Base-by-base conservation (phyloP, 2,113 vertebrate species). In the Cygnus buccinator region DNA sequence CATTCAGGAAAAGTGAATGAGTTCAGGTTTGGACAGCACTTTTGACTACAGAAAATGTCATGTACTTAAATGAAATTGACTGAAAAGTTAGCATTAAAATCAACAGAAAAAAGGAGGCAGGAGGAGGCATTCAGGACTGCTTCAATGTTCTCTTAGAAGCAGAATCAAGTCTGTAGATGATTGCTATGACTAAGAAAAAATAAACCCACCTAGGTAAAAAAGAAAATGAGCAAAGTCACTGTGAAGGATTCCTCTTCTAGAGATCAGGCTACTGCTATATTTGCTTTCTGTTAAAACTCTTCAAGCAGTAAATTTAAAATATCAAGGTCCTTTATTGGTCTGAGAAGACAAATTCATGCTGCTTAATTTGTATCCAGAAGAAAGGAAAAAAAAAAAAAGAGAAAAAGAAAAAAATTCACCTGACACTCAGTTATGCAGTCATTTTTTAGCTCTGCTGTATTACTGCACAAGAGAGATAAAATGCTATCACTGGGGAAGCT, bases 391-490 rank as follows among this genome's bases (percentile, higher is more conserved):
- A 77, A 87, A 39, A 41, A 48, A n/a, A 77, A 43, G 12, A 31
- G 37, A 73, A 87, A 39, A 41, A 43, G n/a, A 50, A 57, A 84
- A 57, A 59, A 20, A 68, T 22, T 37, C 23, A 65, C 52, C 77
- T 73, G 77, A 81, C 35, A 57, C 28, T 78, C 20, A 62, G 67
- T 71, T 61, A 78, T 31, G 52, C 63, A 89, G 59, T 41, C 54
- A 59, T 91, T 89, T 94, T 87, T 93, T 59, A 87, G 91, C 44
- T 80, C 71, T 75, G 89, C 54, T 84, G 43, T 71, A 54, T 62
- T 91, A 89, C 81, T 94, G 65, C 76, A 84, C 7, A 19, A 76
- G 87, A 57, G 74, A 97, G 96, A 96, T 44, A 96, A 89, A 96
- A 54, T 20, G 67, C 41, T 35, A 58, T 77, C n/a, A 21, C 62